Evolutionary conservation across 2,888 invertebrate species (phyloP), one percentile per base, ranked within the genome.

Genomic region (Deroplatys truncata): DNA sequence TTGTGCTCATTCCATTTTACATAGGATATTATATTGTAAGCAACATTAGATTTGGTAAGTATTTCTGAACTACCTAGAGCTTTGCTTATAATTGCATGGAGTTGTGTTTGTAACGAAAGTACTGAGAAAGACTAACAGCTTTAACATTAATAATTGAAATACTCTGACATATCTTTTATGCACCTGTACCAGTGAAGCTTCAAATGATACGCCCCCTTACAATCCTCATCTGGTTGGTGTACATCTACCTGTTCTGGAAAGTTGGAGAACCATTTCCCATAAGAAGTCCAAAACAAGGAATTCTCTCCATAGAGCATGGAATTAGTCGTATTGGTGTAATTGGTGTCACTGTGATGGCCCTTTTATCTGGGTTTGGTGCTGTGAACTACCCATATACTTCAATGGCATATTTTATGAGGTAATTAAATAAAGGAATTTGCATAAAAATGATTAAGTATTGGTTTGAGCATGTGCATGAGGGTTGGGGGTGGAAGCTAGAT

Each of bases 351-450:
- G 98, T 99, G 1, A 99, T 99, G 99, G 99, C 99, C 0, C 94
- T 99, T 84, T 94, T 99, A 4, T 99, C 99, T 4, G 99, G 99
- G 0, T 99, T 99, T 94, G 99, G 99, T 95, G 99, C 99, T 86
- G 99, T 99, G 16, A 99, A 99, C 94, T 99, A 99, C 93, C 99
- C 99, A 0, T 99, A 99, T 93, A 98, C 98, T 1, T 99, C 98
- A 88, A 99, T 99, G 99, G 97, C 98, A 28, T 98, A 98, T 93
- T 99, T 99, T 94, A 98, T 99, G 94, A 96, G 98, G 97, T 94
- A 92, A 89, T 82, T 56, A 84, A 20, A 84, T 25, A 28, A 84
- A 20, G 49, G 25, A 13, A 43, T 43, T 43, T 43, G 43, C 13
- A 43, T 43, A 10, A 43, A 43, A 43, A 1, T 10, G 13, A 43